Evolutionary conservation across 2,888 invertebrate species (phyloP), one percentile per base, ranked within the genome.

Genomic region (Hipparchia sbordonii): DNA sequence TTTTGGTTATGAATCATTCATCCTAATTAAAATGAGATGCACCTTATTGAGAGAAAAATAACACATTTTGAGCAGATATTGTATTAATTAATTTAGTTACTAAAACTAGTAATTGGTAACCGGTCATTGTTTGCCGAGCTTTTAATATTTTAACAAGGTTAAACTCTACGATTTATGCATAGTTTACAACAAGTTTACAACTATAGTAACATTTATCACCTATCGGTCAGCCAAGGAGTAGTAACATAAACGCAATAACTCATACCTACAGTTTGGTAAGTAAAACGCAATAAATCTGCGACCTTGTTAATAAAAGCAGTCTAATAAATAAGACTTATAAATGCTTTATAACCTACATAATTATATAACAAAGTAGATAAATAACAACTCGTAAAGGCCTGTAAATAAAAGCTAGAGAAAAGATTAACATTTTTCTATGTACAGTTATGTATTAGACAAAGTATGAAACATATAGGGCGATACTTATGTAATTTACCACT

Each of bases 401-500:
- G 45, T 45, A 45, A 12, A 61, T 61, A 61, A 61, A 61, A 46
- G 10, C 60, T 60, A 39, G 60, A 12, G 60, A 10, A 60, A 60
- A 48, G 48, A 6, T 48, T 48, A 7, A 6, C 8, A 48, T 48
- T 48, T 52, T 52, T 33, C 2, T 39, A 39, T 23, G 7, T 33
- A 59, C 8, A 7, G 23, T 23, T 9, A 59, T 7, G 59, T 39
- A 39, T 23, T 59, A 33, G 23, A 33, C 23, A 4, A 59, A 3
- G 59, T 23, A 23, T 9, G 9, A 33, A 59, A 8, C 23, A 59
- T 9, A 52, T 52, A 60, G 23, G 12, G 12, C 52, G 12, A 12
- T 71, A 71, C 48, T 67, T 68, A 72, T 9, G 69, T 67, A 73
- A 52, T 39, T 52, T 60, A 62, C 10, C 60, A 57, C 69, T 57